Evolutionary conservation across 1,140 invertebrate genomes (phyloP).

Genomic region (Acromyrmex heyeri): DNA sequence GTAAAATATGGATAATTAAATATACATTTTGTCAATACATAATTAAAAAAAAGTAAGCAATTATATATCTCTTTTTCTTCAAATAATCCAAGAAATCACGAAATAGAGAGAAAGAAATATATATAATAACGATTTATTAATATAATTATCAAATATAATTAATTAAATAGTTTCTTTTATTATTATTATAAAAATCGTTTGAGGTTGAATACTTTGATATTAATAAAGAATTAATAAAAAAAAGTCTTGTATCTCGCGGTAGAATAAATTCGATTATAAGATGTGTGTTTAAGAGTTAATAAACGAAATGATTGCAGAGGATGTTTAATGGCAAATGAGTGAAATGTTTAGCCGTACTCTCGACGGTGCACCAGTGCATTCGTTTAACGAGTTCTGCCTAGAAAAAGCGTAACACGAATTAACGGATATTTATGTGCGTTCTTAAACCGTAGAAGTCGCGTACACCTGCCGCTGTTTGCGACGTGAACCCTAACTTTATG

Average conservation of each 20-base stretch:
- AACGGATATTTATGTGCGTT: conserved; percentile 51
- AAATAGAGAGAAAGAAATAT: neutral
- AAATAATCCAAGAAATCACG: neutral
- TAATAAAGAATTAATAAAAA: conserved; percentile 13
- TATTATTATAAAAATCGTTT: neutral
- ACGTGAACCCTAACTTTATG: conserved; percentile 68
- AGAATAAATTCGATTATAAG: neutral
- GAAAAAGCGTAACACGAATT: conserved; percentile 2
- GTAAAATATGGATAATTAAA: neutral
- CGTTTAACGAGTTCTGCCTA: conserved; percentile 42
- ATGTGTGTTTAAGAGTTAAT: conserved; percentile 17
- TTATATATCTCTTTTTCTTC: neutral
- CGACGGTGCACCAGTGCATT: conserved; percentile 40
- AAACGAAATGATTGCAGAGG: conserved; percentile 1
- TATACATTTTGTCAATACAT: neutral
- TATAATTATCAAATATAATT: conserved; percentile 8
- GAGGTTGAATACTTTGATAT: neutral
- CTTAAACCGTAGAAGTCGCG: conserved; percentile 45
- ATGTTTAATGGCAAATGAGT: conserved; percentile 26
- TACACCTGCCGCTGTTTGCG: conserved; percentile 58
- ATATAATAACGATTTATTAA: neutral
- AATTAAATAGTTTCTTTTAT: neutral
- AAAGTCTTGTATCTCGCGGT: neutral
- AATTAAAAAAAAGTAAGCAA: neutral
- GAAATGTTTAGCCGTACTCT: conserved; percentile 31